A percentile compares a stretch with the other conserved stretches of the same genome.
Evolutionary conservation across 2,888 invertebrate genomes (phyloP).

Genomic region (Clanis bilineata): DNA sequence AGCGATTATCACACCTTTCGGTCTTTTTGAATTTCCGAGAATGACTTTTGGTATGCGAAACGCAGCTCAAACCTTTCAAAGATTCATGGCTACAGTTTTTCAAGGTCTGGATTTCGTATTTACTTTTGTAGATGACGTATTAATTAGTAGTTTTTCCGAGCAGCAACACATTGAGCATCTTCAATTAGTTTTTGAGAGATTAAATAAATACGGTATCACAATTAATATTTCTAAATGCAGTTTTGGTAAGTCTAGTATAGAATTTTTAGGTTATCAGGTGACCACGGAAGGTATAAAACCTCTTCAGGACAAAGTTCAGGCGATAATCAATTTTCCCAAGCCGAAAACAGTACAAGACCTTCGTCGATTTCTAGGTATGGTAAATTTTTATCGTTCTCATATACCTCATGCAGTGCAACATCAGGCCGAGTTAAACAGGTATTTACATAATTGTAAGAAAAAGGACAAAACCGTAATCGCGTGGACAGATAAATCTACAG

Average conservation of each 20-base stretch:
- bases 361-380: constrained; percentile 28
- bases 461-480: not conserved
- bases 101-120: constrained; percentile 12
- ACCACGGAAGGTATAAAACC: constrained; percentile 5
- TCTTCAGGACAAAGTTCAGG: not conserved
- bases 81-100: constrained; percentile 8
- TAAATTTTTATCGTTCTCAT: constrained; percentile 19
- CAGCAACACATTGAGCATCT: not conserved
- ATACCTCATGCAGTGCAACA: constrained; percentile 11
- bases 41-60: constrained; percentile 41
- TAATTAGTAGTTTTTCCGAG: not conserved
- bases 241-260: constrained; percentile 8
- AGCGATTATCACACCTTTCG: constrained; percentile 24
- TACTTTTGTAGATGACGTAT: constrained; percentile 13
- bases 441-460: constrained; percentile 31
- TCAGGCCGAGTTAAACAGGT: constrained; percentile 14
- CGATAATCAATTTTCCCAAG: not conserved
- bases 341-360: constrained; percentile 28
- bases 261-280: constrained; percentile 19
- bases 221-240: constrained; percentile 17
- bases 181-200: constrained; percentile 10
- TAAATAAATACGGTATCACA: constrained; percentile 12
- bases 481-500: not conserved
- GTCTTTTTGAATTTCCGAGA: constrained; percentile 40
- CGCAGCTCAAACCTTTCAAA: constrained; percentile 12